Conservation (phyloP, 2,888 invertebrate species). For the Hypsopygia costalis region DNA sequence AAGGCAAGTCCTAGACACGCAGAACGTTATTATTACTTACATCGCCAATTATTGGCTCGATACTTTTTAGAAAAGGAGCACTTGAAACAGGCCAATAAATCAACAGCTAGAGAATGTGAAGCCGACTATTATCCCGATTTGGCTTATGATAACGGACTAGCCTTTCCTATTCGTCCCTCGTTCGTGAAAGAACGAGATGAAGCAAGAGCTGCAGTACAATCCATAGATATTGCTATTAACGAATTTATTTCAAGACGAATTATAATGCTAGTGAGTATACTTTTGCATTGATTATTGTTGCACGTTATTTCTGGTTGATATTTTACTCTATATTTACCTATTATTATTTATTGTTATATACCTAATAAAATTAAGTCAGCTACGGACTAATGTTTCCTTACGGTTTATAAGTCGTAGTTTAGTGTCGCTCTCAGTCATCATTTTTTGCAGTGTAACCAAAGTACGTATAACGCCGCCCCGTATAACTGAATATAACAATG, state of each 20-base stretch:
- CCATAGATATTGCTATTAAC: slow-evolving; percentile 57
- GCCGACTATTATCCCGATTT: slow-evolving; percentile 52
- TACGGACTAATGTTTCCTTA: too few species aligned
- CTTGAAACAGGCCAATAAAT: slow-evolving; percentile 26
- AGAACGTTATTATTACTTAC: slow-evolving; percentile 58
- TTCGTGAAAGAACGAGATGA: slow-evolving; percentile 33
- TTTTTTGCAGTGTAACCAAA: too few species aligned
- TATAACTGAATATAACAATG: too few species aligned
- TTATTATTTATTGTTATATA: too few species aligned
- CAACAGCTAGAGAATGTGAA: slow-evolving; percentile 26
- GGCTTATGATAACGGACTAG: slow-evolving; percentile 60
- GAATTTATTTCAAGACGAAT: slow-evolving; percentile 61
- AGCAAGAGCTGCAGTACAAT: slow-evolving; percentile 45
- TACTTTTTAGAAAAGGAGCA: slow-evolving; percentile 56
- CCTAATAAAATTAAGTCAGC: too few species aligned
- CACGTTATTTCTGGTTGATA: too few species aligned
- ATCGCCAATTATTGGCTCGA: slow-evolving; percentile 59
- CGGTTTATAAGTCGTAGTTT: too few species aligned
- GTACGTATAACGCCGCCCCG: too few species aligned
- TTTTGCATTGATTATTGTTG: too few species aligned
- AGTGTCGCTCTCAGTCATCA: too few species aligned
- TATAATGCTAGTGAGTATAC: slow-evolving; percentile 51
- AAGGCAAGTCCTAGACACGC: slow-evolving; percentile 50
- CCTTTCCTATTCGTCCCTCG: slow-evolving; percentile 53
- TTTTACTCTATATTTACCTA: too few species aligned